Evolutionary conservation across 2,797 vertebrate genomes (phyloP).

Genomic region (Onychomys leucogaster): DNA sequence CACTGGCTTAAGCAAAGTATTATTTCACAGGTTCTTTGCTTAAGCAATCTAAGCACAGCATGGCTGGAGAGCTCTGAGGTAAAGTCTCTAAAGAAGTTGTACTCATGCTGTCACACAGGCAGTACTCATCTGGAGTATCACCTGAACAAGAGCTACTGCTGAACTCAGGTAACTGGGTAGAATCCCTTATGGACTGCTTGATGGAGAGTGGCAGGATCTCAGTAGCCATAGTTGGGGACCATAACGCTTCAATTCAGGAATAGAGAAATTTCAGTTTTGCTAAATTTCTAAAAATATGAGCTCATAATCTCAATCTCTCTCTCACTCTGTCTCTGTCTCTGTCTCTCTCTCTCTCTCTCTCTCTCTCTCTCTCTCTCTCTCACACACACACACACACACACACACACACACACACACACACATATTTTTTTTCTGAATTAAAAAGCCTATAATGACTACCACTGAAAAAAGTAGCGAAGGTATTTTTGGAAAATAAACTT

Average conservation of each 20-base stretch:
- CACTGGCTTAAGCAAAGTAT: neutral
- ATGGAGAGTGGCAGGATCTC: neutral
- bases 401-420: neutral
- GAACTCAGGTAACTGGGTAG: neutral
- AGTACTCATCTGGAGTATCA: neutral
- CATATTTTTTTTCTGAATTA: neutral
- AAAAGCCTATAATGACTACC: conserved; percentile 16
- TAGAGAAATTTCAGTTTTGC: conserved; percentile 38
- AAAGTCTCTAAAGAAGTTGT: neutral
- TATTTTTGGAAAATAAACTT: conserved; percentile 61
- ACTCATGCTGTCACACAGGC: neutral
- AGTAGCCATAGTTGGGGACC: neutral
- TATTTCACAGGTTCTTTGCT: conserved; percentile 25
- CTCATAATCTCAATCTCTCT: neutral
- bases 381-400: neutral
- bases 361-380: too few relatives aligned
- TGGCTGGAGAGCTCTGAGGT: neutral
- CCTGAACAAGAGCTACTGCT: neutral
- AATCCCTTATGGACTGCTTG: neutral
- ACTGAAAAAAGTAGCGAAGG: conserved; percentile 5
- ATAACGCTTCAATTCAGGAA: neutral
- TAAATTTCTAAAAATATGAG: conserved; percentile 45
- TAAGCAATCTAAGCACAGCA: neutral
- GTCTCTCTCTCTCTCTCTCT: too few relatives aligned
- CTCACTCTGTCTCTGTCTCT: too few relatives aligned